These are phyloP conservation scores for Syngnathus floridae DNA, from an alignment of 2,113 vertebrate species.

Conservation along the genomic window DNA sequence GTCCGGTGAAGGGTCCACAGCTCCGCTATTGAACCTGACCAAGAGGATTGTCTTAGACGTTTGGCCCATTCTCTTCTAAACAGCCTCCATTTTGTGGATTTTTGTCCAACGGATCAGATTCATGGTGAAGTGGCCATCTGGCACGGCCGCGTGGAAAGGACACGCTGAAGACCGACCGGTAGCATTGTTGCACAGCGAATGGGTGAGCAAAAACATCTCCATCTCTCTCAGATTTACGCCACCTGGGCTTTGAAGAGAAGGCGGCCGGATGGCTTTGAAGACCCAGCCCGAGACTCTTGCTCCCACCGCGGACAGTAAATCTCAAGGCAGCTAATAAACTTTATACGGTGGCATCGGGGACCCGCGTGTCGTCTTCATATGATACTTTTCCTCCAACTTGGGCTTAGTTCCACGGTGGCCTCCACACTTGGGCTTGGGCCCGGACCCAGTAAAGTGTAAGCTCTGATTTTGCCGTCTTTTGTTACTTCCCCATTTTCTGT, in stretches of 20 bases:
- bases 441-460: conserved; percentile 5
- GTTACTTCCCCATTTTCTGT: too few species aligned
- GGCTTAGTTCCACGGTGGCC: conserved; percentile 51
- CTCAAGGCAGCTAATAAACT: conserved; percentile 47
- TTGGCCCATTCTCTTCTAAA: background rate
- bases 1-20: conserved; percentile 48
- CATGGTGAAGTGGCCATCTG: conserved; percentile 32
- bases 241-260: conserved; percentile 19
- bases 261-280: conserved; percentile 57
- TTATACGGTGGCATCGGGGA: conserved; percentile 39
- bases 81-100: background rate
- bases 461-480: conserved; percentile 1
- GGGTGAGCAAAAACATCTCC: conserved; percentile 56
- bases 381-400: conserved; percentile 42
- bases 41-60: conserved; percentile 8
- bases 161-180: conserved; percentile 54
- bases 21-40: conserved; percentile 53
- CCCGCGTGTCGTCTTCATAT: conserved; percentile 51
- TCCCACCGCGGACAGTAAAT: conserved; percentile 70
- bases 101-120: too few species aligned
- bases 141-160: conserved; percentile 63
- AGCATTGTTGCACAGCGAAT: conserved; percentile 60
- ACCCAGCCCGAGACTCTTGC: conserved; percentile 51
- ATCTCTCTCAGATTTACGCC: conserved; percentile 65
- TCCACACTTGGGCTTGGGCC: conserved; percentile 31